phyloP scores from a whole-genome alignment of 1,140 invertebrate species.

The Drosophila carrolli region DNA sequence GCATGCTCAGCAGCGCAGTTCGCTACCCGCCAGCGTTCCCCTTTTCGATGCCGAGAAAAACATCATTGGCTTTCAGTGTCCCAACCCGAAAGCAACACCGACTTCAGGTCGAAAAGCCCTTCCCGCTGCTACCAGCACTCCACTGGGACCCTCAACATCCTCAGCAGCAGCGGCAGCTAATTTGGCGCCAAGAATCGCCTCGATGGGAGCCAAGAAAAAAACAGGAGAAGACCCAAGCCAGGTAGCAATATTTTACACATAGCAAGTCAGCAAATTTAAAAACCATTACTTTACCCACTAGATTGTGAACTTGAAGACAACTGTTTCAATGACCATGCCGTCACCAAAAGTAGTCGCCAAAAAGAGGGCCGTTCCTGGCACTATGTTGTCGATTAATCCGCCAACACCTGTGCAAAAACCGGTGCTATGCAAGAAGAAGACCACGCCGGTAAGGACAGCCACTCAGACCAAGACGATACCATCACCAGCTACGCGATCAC shows the following conservation, averaged over 20 bases:
- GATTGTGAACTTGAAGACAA: not conserved
- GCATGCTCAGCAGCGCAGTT: not conserved
- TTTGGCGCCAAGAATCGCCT: not conserved
- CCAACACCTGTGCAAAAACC: not conserved
- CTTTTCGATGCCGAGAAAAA: constrained; percentile 50
- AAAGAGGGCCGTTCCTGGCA: not conserved
- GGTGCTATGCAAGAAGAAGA: not conserved
- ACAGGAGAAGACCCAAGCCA: not conserved
- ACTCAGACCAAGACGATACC: not conserved
- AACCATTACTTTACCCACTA: not conserved
- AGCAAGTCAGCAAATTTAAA: too few relatives aligned
- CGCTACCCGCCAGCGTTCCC: constrained; percentile 14
- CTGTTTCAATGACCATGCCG: not conserved
- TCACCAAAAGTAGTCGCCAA: not conserved
- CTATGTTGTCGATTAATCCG: not conserved
- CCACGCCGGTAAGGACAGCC: not conserved
- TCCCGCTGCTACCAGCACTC: not conserved
- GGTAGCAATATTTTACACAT: not conserved
- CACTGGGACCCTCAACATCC: constrained; percentile 5
- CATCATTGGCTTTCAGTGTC: constrained; percentile 60
- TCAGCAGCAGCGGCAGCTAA: not conserved
- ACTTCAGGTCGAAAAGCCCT: not conserved
- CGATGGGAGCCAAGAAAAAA: not conserved
- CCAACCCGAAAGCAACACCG: not conserved
- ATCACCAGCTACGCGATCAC: not conserved